Percentiles rank a stretch among this genome's conserved stretches.
Evolutionary conservation across 1,140 invertebrate species (phyloP).

Genomic region (Drosophila dunni): DNA sequence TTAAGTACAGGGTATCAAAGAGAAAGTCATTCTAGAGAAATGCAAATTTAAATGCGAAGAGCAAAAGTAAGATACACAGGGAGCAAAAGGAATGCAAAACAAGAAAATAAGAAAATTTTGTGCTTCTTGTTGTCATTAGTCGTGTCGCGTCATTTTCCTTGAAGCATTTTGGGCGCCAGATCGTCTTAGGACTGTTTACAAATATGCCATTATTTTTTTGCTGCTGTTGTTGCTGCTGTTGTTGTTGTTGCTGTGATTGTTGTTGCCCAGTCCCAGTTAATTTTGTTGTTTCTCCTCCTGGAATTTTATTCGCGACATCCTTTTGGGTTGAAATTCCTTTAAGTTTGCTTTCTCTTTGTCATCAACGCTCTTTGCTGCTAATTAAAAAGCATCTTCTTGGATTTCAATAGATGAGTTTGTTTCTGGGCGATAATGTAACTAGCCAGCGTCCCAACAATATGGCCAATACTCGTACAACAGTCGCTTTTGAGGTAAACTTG

Average conservation of each 20-base stretch:
- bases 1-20: not conserved
- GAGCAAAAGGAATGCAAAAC: slow-evolving; percentile 1
- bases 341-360: slow-evolving; percentile 48
- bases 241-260: not conserved
- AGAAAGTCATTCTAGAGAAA: slow-evolving; percentile 37
- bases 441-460: slow-evolving; percentile 6
- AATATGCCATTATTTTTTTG: slow-evolving; percentile 46
- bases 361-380: slow-evolving; percentile 61
- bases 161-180: slow-evolving; percentile 57
- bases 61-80: slow-evolving; percentile 5
- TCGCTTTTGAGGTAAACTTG: too few relatives aligned
- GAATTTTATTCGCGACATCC: slow-evolving; percentile 51
- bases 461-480: not conserved
- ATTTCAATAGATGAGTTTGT: slow-evolving; percentile 13
- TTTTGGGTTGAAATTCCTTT: slow-evolving; percentile 44
- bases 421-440: slow-evolving; percentile 8
- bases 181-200: slow-evolving; percentile 46
- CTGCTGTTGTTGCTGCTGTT: slow-evolving; percentile 1
- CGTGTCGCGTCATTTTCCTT: slow-evolving; percentile 66
- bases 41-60: slow-evolving; percentile 15
- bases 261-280: slow-evolving; percentile 24
- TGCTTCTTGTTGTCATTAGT: slow-evolving; percentile 45
- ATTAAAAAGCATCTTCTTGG: slow-evolving; percentile 68
- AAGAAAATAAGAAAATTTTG: slow-evolving; percentile 6
- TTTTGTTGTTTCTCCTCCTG: slow-evolving; percentile 35